Conservation (phyloP, 2,797 vertebrate species). For the Rhinophrynus dorsalis region DNA sequence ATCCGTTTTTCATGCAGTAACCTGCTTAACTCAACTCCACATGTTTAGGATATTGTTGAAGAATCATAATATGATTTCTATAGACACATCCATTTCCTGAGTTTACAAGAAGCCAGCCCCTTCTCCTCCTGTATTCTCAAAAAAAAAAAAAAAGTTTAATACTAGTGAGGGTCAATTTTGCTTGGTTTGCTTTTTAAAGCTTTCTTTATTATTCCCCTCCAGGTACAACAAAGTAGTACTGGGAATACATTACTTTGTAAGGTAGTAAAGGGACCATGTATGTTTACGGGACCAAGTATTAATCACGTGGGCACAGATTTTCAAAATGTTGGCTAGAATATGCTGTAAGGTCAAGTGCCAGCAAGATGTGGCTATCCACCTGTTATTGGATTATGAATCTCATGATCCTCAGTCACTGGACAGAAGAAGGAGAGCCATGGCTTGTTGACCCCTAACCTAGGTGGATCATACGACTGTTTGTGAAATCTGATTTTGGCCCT, state of each 20-base stretch:
- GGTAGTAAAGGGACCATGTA: constrained; percentile 11
- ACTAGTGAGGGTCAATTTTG: too few species aligned
- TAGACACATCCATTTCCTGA: not conserved
- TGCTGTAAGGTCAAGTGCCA: not conserved
- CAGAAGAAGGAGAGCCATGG: too few species aligned
- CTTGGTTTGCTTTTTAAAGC: not conserved
- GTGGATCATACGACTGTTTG: too few species aligned
- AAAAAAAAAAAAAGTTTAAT: too few species aligned
- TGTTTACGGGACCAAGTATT: not conserved
- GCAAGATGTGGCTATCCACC: not conserved
- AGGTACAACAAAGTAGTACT: not conserved
- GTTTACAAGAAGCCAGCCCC: not conserved
- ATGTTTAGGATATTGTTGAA: not conserved
- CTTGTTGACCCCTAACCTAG: too few species aligned
- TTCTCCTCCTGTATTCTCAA: too few species aligned
- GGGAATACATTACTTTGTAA: not conserved
- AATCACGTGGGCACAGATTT: not conserved
- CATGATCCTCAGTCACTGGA: too few species aligned
- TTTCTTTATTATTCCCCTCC: not conserved
- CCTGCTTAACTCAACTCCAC: not conserved
- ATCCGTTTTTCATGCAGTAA: not conserved
- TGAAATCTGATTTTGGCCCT: too few species aligned
- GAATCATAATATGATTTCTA: not conserved
- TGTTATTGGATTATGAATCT: too few species aligned
- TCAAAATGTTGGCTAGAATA: not conserved